Evolutionary conservation across 2,113 vertebrate species (phyloP).

Genomic region (Ictidomys tridecemlineatus): DNA sequence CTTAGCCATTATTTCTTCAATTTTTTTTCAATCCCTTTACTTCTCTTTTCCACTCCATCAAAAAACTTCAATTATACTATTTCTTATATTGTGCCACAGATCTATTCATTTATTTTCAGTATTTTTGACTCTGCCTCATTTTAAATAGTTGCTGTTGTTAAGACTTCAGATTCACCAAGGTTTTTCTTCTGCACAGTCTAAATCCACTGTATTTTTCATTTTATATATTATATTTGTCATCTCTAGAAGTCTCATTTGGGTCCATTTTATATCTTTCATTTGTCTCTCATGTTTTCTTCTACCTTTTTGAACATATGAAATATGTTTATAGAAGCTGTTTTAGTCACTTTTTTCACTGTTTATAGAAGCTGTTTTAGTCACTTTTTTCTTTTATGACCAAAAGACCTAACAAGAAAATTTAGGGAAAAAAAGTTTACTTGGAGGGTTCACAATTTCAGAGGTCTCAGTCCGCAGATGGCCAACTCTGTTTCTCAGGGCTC

Average conservation of each 20-base stretch:
- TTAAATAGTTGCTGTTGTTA: background rate
- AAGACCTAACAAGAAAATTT: no score
- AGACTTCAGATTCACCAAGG: background rate
- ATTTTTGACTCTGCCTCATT: background rate
- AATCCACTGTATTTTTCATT: background rate
- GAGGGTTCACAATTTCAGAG: no score
- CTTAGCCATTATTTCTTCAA: background rate
- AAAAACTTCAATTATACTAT: background rate
- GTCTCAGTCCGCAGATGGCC: no score
- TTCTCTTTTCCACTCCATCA: background rate
- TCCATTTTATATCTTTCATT: conserved; percentile 1
- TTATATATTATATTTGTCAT: background rate
- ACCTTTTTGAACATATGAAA: background rate
- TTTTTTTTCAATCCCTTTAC: background rate
- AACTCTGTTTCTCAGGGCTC: no score
- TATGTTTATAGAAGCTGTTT: background rate
- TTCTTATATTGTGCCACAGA: background rate
- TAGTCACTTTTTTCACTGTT: background rate
- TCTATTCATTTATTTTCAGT: background rate
- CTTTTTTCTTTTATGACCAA: no score
- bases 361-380: no score
- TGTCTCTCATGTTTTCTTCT: conserved; percentile 5
- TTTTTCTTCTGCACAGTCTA: background rate
- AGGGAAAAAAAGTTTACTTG: no score
- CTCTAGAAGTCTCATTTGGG: background rate